These are phyloP conservation scores for Drosophila sechellia DNA, from an alignment of 1,140 invertebrate genomes.

Conservation along the genomic window DNA sequence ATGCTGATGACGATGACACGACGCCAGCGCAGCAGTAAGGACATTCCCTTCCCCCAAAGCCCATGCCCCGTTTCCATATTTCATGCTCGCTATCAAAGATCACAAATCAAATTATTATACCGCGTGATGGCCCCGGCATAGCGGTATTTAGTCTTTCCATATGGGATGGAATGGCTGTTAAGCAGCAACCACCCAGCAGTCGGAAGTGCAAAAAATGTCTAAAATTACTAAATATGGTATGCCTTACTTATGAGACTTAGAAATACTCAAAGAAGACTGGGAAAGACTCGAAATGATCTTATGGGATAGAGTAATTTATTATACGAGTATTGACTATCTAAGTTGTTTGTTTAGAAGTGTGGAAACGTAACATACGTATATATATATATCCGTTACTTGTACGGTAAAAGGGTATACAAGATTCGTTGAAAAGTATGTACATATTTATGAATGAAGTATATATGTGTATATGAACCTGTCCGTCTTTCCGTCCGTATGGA, in stretches of 20 bases:
- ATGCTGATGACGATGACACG: constrained; percentile 78
- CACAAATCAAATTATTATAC: constrained; percentile 84
- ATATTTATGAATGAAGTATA: too few species aligned
- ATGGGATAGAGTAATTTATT: too few species aligned
- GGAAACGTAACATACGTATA: too few species aligned
- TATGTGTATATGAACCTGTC: too few species aligned
- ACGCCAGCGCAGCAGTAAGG: constrained; percentile 31
- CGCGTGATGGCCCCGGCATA: constrained; percentile 67
- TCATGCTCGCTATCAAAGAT: constrained; percentile 81
- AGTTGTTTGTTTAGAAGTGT: too few species aligned
- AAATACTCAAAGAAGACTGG: not conserved
- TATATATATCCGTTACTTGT: too few species aligned
- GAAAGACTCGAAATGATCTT: not conserved
- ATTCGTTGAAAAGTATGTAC: too few species aligned
- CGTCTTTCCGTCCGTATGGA: too few species aligned
- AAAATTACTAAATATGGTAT: not conserved
- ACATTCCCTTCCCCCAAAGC: constrained; percentile 32
- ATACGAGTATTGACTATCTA: too few species aligned
- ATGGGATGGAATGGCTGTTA: constrained; percentile 15
- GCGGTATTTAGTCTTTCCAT: constrained; percentile 7
- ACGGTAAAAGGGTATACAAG: too few species aligned
- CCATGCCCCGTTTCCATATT: constrained; percentile 63
- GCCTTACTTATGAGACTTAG: too few species aligned
- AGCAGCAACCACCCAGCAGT: constrained; percentile 12
- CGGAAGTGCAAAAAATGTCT: not conserved